These are phyloP conservation scores for Rhopalosiphum padi DNA, from an alignment of 1,140 invertebrate species.

Conservation along the genomic window DNA sequence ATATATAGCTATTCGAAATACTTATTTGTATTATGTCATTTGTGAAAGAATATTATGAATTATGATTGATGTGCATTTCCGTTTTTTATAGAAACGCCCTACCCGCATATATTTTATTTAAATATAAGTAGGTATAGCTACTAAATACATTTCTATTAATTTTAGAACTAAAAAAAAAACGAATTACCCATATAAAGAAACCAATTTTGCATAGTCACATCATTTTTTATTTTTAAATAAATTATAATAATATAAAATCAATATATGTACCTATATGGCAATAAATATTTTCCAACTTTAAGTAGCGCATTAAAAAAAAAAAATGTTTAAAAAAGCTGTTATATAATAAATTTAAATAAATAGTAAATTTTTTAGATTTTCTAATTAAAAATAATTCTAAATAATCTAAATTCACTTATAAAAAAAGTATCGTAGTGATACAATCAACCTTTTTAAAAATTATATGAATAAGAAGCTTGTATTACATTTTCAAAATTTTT, in stretches of 20 bases:
- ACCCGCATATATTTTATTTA: not conserved
- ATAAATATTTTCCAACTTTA: too few species aligned
- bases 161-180: not conserved
- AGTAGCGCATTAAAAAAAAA: not conserved
- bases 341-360: not conserved
- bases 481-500: not conserved
- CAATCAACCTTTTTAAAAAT: not conserved
- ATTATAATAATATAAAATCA: not conserved
- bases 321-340: not conserved
- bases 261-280: too few species aligned
- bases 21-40: conserved; percentile 16
- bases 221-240: not conserved
- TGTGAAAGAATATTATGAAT: conserved; percentile 7
- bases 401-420: not conserved
- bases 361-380: not conserved
- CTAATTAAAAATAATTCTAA: not conserved
- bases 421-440: not conserved
- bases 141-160: not conserved
- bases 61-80: conserved; percentile 43
- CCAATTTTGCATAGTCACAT: not conserved
- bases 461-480: not conserved
- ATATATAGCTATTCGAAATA: not conserved
- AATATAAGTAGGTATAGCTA: not conserved
- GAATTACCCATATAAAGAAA: not conserved
- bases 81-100: conserved; percentile 30